A percentile compares a stretch with the other conserved stretches of the same genome.
Evolutionary conservation across 2,888 invertebrate species (phyloP).

Genomic region (Pammene fasciana): DNA sequence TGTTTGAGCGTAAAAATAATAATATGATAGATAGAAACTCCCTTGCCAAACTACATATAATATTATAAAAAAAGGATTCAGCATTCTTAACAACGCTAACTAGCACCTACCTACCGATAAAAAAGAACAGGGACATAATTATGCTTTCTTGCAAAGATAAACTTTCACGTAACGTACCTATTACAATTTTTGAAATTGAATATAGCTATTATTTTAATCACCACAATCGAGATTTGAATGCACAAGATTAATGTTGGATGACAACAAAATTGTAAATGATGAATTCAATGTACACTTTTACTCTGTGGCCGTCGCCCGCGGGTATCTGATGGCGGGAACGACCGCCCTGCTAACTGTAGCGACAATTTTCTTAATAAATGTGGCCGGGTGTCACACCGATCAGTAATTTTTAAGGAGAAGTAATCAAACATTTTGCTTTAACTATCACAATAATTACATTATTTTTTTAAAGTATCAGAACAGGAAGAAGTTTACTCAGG

Average conservation of each 20-base stretch:
- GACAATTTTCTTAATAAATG: constrained; percentile 41
- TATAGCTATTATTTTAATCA: constrained; percentile 58
- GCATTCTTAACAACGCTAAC: constrained; percentile 6
- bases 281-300: constrained; percentile 46
- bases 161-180: constrained; percentile 49
- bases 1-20: no score
- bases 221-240: constrained; percentile 43
- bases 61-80: no score
- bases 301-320: constrained; percentile 45
- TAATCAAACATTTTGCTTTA: no score
- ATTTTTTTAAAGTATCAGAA: no score
- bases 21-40: no score
- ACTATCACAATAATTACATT: no score
- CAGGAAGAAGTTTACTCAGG: no score
- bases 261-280: constrained; percentile 59
- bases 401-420: constrained; percentile 12
- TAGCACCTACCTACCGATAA: constrained; percentile 1
- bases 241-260: constrained; percentile 57
- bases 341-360: constrained; percentile 41
- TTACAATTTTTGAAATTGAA: constrained; percentile 39
- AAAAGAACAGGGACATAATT: constrained; percentile 33
- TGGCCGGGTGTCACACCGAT: constrained; percentile 25
- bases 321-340: constrained; percentile 47
- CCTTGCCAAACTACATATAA: no score
- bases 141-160: constrained; percentile 41